phyloP scores from a whole-genome alignment of 2,113 vertebrate species.

The Trichomycterus rosablanca region DNA sequence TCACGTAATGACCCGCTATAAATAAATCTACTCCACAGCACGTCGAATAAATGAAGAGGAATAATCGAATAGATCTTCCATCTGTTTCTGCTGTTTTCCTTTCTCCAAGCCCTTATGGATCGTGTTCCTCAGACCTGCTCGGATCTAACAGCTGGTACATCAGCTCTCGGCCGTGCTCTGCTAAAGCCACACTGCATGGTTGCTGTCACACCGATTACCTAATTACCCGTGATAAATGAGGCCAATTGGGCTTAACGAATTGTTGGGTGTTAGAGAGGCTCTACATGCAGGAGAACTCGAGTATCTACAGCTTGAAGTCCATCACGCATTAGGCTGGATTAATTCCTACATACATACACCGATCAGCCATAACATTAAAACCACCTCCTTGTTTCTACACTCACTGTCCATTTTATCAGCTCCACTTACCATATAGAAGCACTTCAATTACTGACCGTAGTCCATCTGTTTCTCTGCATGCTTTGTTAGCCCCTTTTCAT shows the following conservation, averaged over 20 bases:
- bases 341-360: background rate
- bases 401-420: background rate
- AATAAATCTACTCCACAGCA: no score
- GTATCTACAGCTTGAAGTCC: conserved; percentile 6
- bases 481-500: no score
- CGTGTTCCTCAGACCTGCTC: background rate
- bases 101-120: background rate
- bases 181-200: conserved; percentile 49
- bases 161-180: conserved; percentile 79
- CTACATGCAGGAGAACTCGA: background rate
- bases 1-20: no score
- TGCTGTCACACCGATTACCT: conserved; percentile 36
- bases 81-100: conserved; percentile 14
- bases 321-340: background rate
- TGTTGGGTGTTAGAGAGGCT: conserved; percentile 19
- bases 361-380: no score
- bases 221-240: conserved; percentile 38
- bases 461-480: no score
- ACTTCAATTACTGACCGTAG: no score
- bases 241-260: conserved; percentile 36
- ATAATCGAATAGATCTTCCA: conserved; percentile 20
- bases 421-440: no score
- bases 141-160: conserved; percentile 71
- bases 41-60: conserved; percentile 10
- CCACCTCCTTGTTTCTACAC: background rate